phyloP scores from a whole-genome alignment of 2,797 vertebrate species.

The Rhynchonycteris naso region DNA sequence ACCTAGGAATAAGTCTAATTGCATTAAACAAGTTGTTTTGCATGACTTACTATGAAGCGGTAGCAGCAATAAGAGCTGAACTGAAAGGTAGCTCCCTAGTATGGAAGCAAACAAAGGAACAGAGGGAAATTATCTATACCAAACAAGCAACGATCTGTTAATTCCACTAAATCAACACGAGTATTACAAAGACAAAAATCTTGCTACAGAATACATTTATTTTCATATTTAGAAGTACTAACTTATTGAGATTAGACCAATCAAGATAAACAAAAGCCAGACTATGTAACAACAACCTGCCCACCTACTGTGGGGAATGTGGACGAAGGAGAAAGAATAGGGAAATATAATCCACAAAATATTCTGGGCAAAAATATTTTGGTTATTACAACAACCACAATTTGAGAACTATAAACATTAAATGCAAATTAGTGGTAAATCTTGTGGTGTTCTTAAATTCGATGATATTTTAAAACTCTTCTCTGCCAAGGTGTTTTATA shows the following conservation, averaged over 20 bases:
- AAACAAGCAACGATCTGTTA: constrained; percentile 55
- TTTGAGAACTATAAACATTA: constrained; percentile 81
- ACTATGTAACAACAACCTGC: constrained; percentile 75
- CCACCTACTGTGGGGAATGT: constrained; percentile 75
- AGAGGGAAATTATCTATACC: neutral
- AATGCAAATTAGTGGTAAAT: constrained; percentile 82
- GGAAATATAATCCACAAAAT: constrained; percentile 78
- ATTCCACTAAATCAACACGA: constrained; percentile 47
- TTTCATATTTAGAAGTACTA: constrained; percentile 70
- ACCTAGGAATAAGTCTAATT: neutral
- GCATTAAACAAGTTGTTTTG: neutral
- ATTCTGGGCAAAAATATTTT: constrained; percentile 80
- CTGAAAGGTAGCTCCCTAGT: neutral
- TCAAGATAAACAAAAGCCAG: constrained; percentile 76
- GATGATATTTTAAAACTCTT: constrained; percentile 75
- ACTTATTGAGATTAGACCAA: constrained; percentile 70
- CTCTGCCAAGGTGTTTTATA: constrained; percentile 80
- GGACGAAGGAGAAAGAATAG: constrained; percentile 75
- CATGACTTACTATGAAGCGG: neutral
- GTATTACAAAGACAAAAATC: constrained; percentile 52
- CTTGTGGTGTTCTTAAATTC: constrained; percentile 74
- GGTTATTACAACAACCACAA: constrained; percentile 78
- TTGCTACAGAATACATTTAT: constrained; percentile 50
- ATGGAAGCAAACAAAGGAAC: neutral
- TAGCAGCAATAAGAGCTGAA: neutral